A percentile compares a stretch with the other conserved stretches of the same genome.
These are phyloP conservation scores for Bagarius yarrelli DNA, from an alignment of 2,113 vertebrate genomes.

Conservation along the genomic window DNA sequence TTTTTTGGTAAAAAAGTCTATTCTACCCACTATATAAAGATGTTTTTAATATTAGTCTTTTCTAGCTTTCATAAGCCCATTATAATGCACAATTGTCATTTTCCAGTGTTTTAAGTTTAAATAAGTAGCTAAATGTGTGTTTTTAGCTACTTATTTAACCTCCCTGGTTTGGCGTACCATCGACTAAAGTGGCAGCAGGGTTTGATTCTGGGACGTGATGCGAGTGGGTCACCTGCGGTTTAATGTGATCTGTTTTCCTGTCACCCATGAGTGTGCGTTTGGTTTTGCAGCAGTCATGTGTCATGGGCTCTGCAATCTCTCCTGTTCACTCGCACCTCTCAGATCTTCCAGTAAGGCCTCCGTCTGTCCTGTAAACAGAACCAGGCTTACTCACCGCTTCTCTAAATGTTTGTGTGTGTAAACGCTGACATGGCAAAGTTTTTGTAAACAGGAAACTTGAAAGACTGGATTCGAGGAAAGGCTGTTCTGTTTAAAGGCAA, in stretches of 20 bases:
- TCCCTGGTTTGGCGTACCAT: neutral
- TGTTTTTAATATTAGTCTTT: too few species aligned
- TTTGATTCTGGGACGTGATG: conserved; percentile 13
- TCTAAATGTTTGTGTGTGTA: conserved; percentile 47
- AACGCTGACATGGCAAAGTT: conserved; percentile 15
- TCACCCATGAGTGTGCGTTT: conserved; percentile 22
- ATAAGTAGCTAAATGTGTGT: too few species aligned
- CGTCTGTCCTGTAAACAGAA: conserved; percentile 39
- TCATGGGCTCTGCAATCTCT: conserved; percentile 24
- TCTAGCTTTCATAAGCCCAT: too few species aligned
- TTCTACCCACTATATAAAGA: too few species aligned
- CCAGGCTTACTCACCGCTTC: conserved; percentile 33
- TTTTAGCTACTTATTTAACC: too few species aligned
- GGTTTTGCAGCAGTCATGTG: neutral
- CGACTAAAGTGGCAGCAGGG: conserved; percentile 1
- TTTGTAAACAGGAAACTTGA: conserved; percentile 45
- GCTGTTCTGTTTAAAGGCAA: neutral
- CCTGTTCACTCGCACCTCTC: conserved; percentile 13
- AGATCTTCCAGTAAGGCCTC: conserved; percentile 19
- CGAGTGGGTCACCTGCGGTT: conserved; percentile 19
- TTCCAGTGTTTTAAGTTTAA: too few species aligned
- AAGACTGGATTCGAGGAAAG: neutral
- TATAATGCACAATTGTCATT: too few species aligned
- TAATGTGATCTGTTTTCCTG: neutral
- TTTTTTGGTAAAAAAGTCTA: too few species aligned